Evolutionary conservation across 1,140 invertebrate species (phyloP), one percentile per base, ranked within the genome.

Genomic region (Drosophila arizonae): DNA sequence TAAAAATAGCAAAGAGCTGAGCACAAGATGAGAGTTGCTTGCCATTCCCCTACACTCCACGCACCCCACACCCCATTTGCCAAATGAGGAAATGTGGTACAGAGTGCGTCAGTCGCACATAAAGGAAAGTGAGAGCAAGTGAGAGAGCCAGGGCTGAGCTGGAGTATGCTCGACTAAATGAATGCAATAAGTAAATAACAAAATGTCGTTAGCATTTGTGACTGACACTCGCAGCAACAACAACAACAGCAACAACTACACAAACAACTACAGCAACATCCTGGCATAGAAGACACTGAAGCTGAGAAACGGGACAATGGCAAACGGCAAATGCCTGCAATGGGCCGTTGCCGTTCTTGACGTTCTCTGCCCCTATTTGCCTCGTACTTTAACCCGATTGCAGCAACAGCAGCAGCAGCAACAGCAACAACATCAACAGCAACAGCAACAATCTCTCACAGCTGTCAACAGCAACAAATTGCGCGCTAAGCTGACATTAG

Each of bases 171-270:
- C 71, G 70, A 86, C 80, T 81, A 88, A 90, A 90, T 90, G 84
- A 90, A 90, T 90, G 80, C 88, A 90, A 90, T 90, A 88, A 88
- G 88, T 88, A 90, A 90, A 90, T 90, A 88, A 76, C 84, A 88
- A 90, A 90, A 90, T 88, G 88, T 90, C 82, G 80, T 88, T 90
- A 90, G 77, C 82, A 90, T 90, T 82, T 82, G 63, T 80, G 66
- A 79, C 68, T 86, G 82, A 86, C 81, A 87, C 74, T 79, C 76
- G 56, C 75, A 77, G 71, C 50, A 52, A 28, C 45, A 50, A 48
- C 55, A 66, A 70, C 65, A 77, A 33, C 74, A 60, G 56, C 26
- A 65, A 65, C 46, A 48, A 8, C 21, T 24, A 24, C 60, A 36
- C 26, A 10, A 46, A 4, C 39, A 60, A n/a, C 41, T 30, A n/a